Evolutionary conservation across 2,113 vertebrate species (phyloP), one percentile per base, ranked within the genome.

Genomic region (Engraulis encrasicolus): DNA sequence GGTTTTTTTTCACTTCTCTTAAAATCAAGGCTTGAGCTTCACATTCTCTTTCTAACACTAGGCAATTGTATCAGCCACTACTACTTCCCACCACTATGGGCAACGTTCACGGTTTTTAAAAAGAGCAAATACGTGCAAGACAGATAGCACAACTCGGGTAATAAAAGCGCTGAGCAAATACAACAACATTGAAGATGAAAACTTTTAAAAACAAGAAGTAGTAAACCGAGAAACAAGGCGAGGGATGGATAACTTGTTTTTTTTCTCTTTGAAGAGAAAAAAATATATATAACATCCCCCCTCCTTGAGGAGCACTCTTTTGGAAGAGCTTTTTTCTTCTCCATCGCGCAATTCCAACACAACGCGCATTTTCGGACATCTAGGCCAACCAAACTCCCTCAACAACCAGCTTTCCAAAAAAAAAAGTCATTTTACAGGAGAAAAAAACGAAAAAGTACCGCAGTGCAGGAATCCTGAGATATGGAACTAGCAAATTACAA

Each of bases 381-480:
- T 58, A 58, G 19, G 40, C 78, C 66, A 50, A 66, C 77, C 81
- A 31, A 54, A 40, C 49, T 81, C 54, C 78, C 71, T 40, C 80
- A 80, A 82, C 85, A 82, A 80, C 88, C 80, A 90, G 86, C 89
- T 88, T 89, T 79, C 31, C 50, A 11, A 11, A 54, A 85, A 88
- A 86, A 81, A 88, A 90, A 88, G 89, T 91, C 89, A 88, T 45
- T n/a, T 91, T 87, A 48, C 82, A 54, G 85, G 81, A 89, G 83
- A 85, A n/a, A n/a, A 45, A 45, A 45, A 74, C 66, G 31, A 74
- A 71, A 52, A 74, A 85, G 89, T 89, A 89, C 89, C 91, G 48
- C 89, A 93, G 92, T 90, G 90, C 90, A 86, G 90, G 89, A 84
- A 92, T 94, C 93, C 94, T 94, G 93, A 94, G 93, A 93, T 93